Conservation (phyloP, 1,140 invertebrate species). For the Lucilia sericata region DNA sequence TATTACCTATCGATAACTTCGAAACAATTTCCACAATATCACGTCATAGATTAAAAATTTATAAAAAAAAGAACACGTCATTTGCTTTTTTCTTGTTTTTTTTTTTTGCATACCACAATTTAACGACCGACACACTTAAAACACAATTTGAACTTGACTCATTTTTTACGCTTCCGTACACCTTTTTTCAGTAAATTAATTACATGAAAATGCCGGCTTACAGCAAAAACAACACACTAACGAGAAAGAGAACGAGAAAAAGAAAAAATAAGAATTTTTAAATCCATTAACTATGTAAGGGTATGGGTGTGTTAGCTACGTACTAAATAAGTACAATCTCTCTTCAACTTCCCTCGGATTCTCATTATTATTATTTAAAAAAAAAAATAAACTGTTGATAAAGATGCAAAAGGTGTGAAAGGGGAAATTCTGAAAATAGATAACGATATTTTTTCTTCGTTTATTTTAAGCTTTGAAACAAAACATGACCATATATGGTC, state of each 20-base stretch:
- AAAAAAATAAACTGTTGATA: no score
- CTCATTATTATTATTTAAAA: no score
- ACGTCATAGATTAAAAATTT: not conserved
- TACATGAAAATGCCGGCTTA: conserved; percentile 24
- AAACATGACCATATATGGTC: conserved; percentile 69
- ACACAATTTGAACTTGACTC: conserved; percentile 48
- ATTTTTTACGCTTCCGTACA: conserved; percentile 46
- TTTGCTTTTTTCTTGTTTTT: not conserved
- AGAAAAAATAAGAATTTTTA: not conserved
- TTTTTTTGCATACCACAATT: not conserved
- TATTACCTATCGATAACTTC: no score
- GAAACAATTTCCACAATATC: not conserved
- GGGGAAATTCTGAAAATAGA: conserved; percentile 43
- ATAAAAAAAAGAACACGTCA: not conserved
- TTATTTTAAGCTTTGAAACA: conserved; percentile 37
- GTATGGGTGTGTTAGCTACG: conserved; percentile 4
- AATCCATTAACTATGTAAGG: not conserved
- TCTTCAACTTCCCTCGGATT: not conserved
- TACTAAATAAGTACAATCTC: not conserved
- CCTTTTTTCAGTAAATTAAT: conserved; percentile 25
- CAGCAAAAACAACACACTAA: not conserved
- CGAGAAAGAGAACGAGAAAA: not conserved
- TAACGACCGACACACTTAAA: not conserved
- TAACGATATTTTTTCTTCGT: conserved; percentile 35
- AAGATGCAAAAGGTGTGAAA: not conserved